Evolutionary conservation across 2,797 vertebrate species (phyloP).

Genomic region (Amniataba percoides): DNA sequence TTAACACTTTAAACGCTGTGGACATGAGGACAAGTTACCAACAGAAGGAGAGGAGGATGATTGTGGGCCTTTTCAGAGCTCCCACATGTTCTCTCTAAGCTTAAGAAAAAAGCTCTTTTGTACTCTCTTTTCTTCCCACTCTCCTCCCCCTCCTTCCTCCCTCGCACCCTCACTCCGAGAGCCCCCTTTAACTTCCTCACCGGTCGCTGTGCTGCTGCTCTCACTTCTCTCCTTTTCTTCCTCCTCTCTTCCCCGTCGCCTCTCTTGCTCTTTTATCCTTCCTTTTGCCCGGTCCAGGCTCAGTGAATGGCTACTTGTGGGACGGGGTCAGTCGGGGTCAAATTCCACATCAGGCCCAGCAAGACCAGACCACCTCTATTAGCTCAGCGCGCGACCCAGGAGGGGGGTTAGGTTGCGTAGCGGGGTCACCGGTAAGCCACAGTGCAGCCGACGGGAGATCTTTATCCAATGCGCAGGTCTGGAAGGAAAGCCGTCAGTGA

Average conservation of each 20-base stretch:
- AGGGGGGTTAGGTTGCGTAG: constrained; percentile 48
- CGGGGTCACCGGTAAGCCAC: constrained; percentile 54
- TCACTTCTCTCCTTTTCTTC: constrained; percentile 58
- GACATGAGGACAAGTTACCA: background rate
- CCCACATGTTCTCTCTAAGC: constrained; percentile 59
- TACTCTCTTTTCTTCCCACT: constrained; percentile 55
- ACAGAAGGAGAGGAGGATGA: constrained; percentile 42
- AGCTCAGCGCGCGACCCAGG: constrained; percentile 68
- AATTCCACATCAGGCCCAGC: constrained; percentile 81
- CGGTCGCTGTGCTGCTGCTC: constrained; percentile 67
- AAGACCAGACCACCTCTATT: constrained; percentile 58
- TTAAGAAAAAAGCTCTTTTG: constrained; percentile 74
- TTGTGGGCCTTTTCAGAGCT: constrained; percentile 27
- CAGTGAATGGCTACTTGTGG: constrained; percentile 75
- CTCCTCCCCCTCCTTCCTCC: constrained; percentile 33
- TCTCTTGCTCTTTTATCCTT: constrained; percentile 71
- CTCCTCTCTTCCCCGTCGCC: constrained; percentile 55
- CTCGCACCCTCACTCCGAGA: constrained; percentile 34
- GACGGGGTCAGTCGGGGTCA: constrained; percentile 79
- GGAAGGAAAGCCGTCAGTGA: constrained; percentile 21
- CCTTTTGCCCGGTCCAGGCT: constrained; percentile 58
- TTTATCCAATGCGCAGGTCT: constrained; percentile 38
- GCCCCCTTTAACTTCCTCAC: constrained; percentile 78
- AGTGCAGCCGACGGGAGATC: constrained; percentile 23
- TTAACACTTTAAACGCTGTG: background rate